A percentile compares a stretch with the other conserved stretches of the same genome.
phyloP scores from a whole-genome alignment of 2,797 vertebrate genomes.

The Chelonia mydas region DNA sequence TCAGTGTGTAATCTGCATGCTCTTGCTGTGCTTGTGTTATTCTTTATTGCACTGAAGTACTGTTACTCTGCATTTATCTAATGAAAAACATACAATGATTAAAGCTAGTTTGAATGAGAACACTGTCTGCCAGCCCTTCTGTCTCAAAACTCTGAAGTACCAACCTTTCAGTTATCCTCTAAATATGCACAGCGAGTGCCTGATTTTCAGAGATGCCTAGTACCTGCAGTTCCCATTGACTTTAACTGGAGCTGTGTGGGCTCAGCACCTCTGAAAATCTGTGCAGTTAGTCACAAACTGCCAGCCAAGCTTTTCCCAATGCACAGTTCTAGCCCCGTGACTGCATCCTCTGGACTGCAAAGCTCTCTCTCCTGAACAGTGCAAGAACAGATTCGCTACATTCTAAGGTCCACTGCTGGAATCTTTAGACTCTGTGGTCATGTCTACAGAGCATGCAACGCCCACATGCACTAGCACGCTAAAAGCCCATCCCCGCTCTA shows the following conservation, averaged over 20 bases:
- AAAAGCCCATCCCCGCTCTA: background rate
- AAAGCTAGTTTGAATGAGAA: conserved; percentile 44
- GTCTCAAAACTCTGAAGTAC: conserved; percentile 38
- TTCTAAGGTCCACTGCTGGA: background rate
- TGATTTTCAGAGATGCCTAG: background rate
- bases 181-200: background rate
- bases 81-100: conserved; percentile 17
- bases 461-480: background rate
- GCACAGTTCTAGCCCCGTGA: background rate
- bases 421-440: background rate
- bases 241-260: background rate
- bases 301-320: background rate
- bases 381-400: background rate
- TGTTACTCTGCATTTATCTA: conserved; percentile 18
- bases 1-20: background rate
- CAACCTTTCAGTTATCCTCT: conserved; percentile 23
- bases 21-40: conserved; percentile 16
- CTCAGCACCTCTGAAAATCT: background rate
- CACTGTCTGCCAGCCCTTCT: conserved; percentile 48
- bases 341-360: background rate
- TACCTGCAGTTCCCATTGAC: background rate
- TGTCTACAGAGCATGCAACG: background rate
- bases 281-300: background rate
- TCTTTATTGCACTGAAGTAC: background rate
- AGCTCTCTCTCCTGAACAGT: background rate